A percentile compares a stretch with the other conserved stretches of the same genome.
These are phyloP conservation scores for Nothobranchius furzeri DNA, from an alignment of 2,113 vertebrate genomes.

Conservation along the genomic window DNA sequence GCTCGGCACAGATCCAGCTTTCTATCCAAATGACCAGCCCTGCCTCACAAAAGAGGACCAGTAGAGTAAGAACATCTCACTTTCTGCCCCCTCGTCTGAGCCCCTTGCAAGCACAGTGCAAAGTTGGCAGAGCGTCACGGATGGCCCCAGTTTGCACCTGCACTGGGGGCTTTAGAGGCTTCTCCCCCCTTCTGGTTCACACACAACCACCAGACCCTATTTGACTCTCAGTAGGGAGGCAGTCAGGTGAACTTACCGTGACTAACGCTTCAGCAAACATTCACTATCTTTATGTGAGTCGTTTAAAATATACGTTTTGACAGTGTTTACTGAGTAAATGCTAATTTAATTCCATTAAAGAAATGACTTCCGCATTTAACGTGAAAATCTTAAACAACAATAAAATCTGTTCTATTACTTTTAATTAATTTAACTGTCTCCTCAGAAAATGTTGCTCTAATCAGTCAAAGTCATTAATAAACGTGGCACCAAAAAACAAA, in stretches of 20 bases:
- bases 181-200: conserved; percentile 18
- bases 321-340: too few species aligned
- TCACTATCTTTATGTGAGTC: not conserved
- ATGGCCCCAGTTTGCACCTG: conserved; percentile 75
- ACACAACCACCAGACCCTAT: conserved; percentile 29
- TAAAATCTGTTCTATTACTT: too few species aligned
- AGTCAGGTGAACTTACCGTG: conserved; percentile 18
- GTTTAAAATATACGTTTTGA: too few species aligned
- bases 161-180: conserved; percentile 52
- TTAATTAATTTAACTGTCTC: too few species aligned
- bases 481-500: too few species aligned
- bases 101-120: conserved; percentile 50
- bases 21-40: conserved; percentile 72
- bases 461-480: too few species aligned
- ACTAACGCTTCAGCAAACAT: not conserved
- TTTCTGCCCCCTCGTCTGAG: conserved; percentile 45
- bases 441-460: too few species aligned
- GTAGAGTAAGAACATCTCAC: conserved; percentile 60
- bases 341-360: too few species aligned
- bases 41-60: conserved; percentile 58
- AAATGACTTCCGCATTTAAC: too few species aligned
- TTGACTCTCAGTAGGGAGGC: conserved; percentile 22
- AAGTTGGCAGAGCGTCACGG: conserved; percentile 73
- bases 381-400: too few species aligned
- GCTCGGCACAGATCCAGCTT: conserved; percentile 67